Evolutionary conservation across 2,797 vertebrate genomes (phyloP).

Genomic region (Trachops cirrhosus): DNA sequence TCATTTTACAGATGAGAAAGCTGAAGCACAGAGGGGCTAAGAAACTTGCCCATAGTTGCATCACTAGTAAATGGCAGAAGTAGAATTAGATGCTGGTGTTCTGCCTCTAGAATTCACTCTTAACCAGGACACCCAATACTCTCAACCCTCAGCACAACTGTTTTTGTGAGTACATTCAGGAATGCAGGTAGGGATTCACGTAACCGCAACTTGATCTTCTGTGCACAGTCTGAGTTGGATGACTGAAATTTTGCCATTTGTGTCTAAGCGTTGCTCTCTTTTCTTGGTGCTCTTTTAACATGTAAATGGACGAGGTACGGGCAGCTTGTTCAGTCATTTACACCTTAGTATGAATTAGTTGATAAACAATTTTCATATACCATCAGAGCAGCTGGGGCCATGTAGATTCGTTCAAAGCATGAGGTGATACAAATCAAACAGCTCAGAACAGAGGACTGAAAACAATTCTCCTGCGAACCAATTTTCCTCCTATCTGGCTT

Average conservation of each 20-base stretch:
- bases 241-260: background rate
- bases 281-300: background rate
- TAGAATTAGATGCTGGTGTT: background rate
- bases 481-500: background rate
- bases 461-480: background rate
- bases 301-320: background rate
- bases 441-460: background rate
- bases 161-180: background rate
- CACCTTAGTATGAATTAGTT: background rate
- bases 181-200: background rate
- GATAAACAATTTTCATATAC: background rate
- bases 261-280: background rate
- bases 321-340: background rate
- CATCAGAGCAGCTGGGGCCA: background rate
- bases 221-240: background rate
- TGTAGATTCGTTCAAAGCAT: background rate
- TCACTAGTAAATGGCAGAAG: background rate
- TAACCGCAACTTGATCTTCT: background rate
- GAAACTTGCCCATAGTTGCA: background rate
- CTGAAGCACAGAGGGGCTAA: background rate
- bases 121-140: background rate
- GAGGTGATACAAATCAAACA: background rate
- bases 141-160: too few relatives aligned
- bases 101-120: background rate
- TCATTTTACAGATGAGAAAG: background rate